phyloP scores from a whole-genome alignment of 2,113 vertebrate genomes.

The Pterocles burchelli region DNA sequence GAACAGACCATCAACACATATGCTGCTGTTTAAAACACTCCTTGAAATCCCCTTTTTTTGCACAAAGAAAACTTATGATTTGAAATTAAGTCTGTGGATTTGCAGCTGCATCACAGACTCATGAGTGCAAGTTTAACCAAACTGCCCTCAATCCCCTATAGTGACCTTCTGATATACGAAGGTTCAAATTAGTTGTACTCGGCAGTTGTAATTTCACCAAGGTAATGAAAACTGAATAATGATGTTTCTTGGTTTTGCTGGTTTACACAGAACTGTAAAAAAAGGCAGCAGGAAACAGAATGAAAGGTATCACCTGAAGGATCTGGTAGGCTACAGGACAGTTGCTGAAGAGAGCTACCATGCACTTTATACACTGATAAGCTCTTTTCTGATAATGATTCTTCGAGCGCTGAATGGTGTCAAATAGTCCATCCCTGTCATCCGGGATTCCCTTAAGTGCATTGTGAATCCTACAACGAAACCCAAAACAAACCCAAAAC shows the following conservation, averaged over 20 bases:
- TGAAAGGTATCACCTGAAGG: conserved; percentile 84
- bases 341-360: conserved; percentile 99
- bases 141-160: neutral
- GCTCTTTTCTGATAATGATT: conserved; percentile 99
- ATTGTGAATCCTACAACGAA: conserved; percentile 91
- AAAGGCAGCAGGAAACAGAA: neutral
- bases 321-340: conserved; percentile 99
- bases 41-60: neutral
- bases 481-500: neutral
- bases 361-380: conserved; percentile 99
- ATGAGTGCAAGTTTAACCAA: neutral
- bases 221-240: neutral
- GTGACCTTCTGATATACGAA: neutral
- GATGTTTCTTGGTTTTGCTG: no score
- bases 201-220: neutral
- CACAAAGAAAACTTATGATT: neutral
- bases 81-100: neutral
- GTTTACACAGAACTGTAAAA: neutral
- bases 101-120: neutral
- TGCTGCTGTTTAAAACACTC: neutral
- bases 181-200: neutral
- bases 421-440: conserved; percentile 96
- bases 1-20: neutral
- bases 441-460: conserved; percentile 98
- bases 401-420: conserved; percentile 99